Evolutionary conservation across 2,797 vertebrate species (phyloP).

Genomic region (Carcharodon carcharias): DNA sequence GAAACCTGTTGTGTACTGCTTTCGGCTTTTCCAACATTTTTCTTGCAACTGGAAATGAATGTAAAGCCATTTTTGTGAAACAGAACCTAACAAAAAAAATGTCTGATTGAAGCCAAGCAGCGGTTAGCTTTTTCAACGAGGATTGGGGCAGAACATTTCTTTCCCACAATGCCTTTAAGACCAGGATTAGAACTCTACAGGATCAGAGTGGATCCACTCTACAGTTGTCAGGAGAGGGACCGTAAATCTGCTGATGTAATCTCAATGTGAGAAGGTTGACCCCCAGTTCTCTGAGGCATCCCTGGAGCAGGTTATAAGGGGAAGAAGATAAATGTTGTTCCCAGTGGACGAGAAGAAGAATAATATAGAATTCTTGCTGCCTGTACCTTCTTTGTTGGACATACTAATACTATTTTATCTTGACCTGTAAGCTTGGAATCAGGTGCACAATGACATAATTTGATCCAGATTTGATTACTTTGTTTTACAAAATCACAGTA

Average conservation of each 20-base stretch:
- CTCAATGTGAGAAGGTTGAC: not conserved
- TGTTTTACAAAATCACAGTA: not conserved
- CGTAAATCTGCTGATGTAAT: not conserved
- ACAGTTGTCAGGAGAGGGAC: not conserved
- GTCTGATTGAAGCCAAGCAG: not conserved
- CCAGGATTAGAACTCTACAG: not conserved
- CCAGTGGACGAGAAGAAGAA: not conserved
- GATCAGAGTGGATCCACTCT: not conserved
- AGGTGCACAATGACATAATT: not conserved
- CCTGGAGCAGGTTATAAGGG: not conserved
- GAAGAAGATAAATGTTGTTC: not conserved
- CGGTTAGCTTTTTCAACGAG: not conserved
- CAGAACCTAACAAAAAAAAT: not conserved
- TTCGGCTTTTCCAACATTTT: not conserved
- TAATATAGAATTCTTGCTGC: not conserved
- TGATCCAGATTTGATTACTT: not conserved
- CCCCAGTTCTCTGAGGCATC: not conserved
- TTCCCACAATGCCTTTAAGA: not conserved
- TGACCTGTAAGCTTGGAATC: not conserved
- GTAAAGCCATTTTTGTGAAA: not conserved
- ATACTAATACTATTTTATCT: not conserved
- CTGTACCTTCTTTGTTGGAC: not conserved
- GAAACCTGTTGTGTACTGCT: not conserved
- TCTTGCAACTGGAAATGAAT: not conserved
- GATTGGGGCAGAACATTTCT: not conserved